phyloP scores from a whole-genome alignment of 2,797 vertebrate genomes.

The Scolopax rusticola region DNA sequence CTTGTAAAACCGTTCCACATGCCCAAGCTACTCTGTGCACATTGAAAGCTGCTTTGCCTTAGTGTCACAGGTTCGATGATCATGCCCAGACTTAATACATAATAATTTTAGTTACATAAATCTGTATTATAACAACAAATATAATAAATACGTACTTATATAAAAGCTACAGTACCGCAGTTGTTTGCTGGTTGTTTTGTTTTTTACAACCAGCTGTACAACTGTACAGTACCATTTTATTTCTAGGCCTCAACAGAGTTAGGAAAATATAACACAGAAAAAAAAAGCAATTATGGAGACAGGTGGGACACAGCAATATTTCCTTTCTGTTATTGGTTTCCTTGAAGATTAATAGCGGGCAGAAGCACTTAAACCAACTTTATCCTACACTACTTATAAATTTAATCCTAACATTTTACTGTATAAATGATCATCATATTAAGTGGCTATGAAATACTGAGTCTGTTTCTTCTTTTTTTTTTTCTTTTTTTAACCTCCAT shows the following conservation, averaged over 20 bases:
- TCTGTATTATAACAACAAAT: neutral
- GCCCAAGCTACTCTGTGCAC: neutral
- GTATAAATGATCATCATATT: slow-evolving; percentile 1
- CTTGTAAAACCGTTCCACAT: neutral
- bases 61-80: neutral
- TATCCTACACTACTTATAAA: neutral
- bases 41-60: neutral
- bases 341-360: neutral
- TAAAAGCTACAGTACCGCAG: neutral
- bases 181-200: too few species aligned
- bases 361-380: neutral
- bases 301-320: neutral
- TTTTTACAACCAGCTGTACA: neutral
- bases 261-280: neutral
- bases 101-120: neutral
- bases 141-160: neutral
- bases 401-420: neutral
- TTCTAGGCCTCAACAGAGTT: neutral
- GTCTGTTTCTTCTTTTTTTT: neutral
- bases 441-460: neutral
- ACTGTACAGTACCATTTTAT: neutral
- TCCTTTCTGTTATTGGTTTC: neutral
- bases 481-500: neutral
- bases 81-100: neutral
- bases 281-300: neutral